Base-by-base conservation (phyloP, 53 echinoderm and acorn worm species). In the Holothuria leucospilota region DNA sequence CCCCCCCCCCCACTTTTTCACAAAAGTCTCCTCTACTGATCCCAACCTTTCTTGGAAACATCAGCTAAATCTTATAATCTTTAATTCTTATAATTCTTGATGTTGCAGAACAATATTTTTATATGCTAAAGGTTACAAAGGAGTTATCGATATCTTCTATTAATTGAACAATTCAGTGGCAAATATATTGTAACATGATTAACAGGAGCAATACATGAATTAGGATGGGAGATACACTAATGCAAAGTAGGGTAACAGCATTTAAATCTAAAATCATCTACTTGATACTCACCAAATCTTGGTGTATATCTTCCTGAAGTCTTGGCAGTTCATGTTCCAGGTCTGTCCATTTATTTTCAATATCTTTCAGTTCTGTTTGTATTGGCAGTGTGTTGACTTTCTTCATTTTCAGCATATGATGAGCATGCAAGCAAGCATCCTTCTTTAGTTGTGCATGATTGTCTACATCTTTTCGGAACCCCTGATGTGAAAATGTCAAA, bases 251-350 rank as follows among this genome's bases (percentile, higher is more conserved):
- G 40, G 7, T 40, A 40, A 34, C 27, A 71, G 10, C 72, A 71
- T 25, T 58, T 4, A 62, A 29, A 20, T 20, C 51, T 51, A 20
- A 49, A 71, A 71, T 11, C 25, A 49, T 15, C 25, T 59, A 16
- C 29, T 27, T n/a, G 7, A 18, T 63, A 74, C 92, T 12, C 29
- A 96, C 96, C 91, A 95, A 93, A 39, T 88, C 85, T 58, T 95
- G 99, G 74, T 98, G 99, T 18, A 98, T 73, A 25, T 98, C 95
- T 62, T 98, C 99, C 74, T 98, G 99, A 14, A 98, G 80, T 60
- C 88, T 88, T 34, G 99, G 99, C 42, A 98, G 74, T 68, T 95
- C 94, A 77, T 90, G 89, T 74, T 92, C 89, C 51, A 98, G 73
- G 42, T 95, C 93, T 49, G 90, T 85, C 99, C 99, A 98, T 26